These are phyloP conservation scores for Drosophila sulfurigaster DNA, from an alignment of 1,140 invertebrate species.

Conservation along the genomic window DNA sequence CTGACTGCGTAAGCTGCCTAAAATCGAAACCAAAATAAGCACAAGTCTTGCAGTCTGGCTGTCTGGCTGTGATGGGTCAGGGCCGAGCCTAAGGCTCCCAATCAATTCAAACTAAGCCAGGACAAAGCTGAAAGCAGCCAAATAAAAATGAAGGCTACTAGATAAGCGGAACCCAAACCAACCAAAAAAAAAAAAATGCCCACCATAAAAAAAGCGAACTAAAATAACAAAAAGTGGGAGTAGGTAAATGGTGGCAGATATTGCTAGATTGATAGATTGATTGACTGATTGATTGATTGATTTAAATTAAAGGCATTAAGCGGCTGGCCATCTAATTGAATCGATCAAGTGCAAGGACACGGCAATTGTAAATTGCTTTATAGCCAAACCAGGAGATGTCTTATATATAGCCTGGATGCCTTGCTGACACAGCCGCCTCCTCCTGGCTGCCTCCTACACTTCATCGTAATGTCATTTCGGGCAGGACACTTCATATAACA, in stretches of 20 bases:
- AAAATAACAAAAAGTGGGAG: constrained; percentile 52
- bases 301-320: constrained; percentile 83
- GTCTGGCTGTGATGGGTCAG: constrained; percentile 22
- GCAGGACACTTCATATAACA: constrained; percentile 75
- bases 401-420: too few species aligned
- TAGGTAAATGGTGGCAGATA: constrained; percentile 38
- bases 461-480: constrained; percentile 81
- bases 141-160: constrained; percentile 55
- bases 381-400: constrained; percentile 33
- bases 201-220: constrained; percentile 27
- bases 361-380: constrained; percentile 81
- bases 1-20: constrained; percentile 70
- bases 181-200: constrained; percentile 11
- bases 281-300: constrained; percentile 78
- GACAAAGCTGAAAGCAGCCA: constrained; percentile 37
- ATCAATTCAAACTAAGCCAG: constrained; percentile 59
- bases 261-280: constrained; percentile 58
- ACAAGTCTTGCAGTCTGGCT: constrained; percentile 10
- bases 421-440: not conserved
- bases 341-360: constrained; percentile 59
- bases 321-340: constrained; percentile 69
- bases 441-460: constrained; percentile 66
- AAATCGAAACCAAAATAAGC: constrained; percentile 52
- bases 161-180: constrained; percentile 32
- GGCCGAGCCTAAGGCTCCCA: constrained; percentile 39